These are phyloP conservation scores for Tortricodes alternella DNA, from an alignment of 2,888 invertebrate genomes.

Conservation along the genomic window DNA sequence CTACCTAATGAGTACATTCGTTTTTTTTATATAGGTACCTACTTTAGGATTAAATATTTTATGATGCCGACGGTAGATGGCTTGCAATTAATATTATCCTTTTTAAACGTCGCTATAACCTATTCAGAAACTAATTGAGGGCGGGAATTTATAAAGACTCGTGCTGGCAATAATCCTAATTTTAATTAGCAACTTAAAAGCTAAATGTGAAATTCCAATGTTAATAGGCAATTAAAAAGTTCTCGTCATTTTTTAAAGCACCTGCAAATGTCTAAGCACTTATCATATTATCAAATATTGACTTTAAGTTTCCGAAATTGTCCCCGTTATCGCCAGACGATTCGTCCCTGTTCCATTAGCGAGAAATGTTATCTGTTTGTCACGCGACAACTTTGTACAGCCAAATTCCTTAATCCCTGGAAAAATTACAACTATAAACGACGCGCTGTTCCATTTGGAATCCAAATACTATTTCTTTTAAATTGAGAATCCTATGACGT, in stretches of 20 bases:
- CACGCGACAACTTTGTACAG: slow-evolving; percentile 50
- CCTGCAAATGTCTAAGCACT: slow-evolving; percentile 26
- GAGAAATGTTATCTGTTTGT: slow-evolving; percentile 61
- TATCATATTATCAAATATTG: slow-evolving; percentile 55
- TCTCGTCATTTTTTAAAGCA: slow-evolving; percentile 10
- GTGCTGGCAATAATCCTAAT: slow-evolving; percentile 22
- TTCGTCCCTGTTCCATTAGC: slow-evolving; percentile 58
- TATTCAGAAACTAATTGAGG: slow-evolving; percentile 16
- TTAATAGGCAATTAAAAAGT: slow-evolving; percentile 10
- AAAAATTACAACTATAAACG: neutral
- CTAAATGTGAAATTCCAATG: slow-evolving; percentile 14
- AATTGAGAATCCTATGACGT: neutral
- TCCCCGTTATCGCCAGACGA: slow-evolving; percentile 48
- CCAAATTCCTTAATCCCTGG: slow-evolving; percentile 41
- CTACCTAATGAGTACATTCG: neutral
- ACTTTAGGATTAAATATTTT: neutral
- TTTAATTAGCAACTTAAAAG: slow-evolving; percentile 15
- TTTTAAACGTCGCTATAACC: neutral
- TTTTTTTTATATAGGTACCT: neutral
- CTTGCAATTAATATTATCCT: slow-evolving; percentile 12
- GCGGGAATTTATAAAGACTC: slow-evolving; percentile 15
- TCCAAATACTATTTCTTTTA: neutral
- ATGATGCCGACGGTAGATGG: neutral
- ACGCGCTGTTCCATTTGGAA: neutral
- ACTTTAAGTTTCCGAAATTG: slow-evolving; percentile 56